Evolutionary conservation across 2,888 invertebrate species (phyloP), one percentile per base, ranked within the genome.

Genomic region (Athripsodes cinereus): DNA sequence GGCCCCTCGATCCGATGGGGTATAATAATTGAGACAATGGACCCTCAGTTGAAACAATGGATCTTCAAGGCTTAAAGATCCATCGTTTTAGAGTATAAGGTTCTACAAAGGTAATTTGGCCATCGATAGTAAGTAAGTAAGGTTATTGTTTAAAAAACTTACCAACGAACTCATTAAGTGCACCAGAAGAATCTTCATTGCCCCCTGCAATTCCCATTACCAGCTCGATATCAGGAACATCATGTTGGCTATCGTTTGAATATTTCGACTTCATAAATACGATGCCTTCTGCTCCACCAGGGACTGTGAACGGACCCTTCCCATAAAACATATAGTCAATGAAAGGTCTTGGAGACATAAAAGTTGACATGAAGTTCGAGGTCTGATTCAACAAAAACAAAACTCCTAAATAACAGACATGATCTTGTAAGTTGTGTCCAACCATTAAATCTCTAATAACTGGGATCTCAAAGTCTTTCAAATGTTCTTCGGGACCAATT

Each of bases 391-490:
- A 82, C 52, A 86, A 72, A 68, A 91, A 91, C 0, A 84, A 85
- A 55, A 90, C 74, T 2, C 86, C 85, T 1, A 85, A 83, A 64
- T 89, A 81, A 0, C 87, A 86, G n/a, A 89, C 78, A 67, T 92
- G 92, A 70, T 92, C 92, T 70, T 90, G 90, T 0, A 92, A 78
- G 71, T 92, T 92, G 67, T 83, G 81, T 10, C 92, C 92, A 0
- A 92, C 92, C 1, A 84, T 85, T 1, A 89, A 76, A 68, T 92
- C 81, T 61, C 82, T 77, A 34, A 89, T 67, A 1, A 85, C 79
- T 0, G 78, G 70, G 53, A 92, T 87, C 2, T 79, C 78, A 5
- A 83, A 67, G 40, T 80, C 72, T 20, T 71, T 66, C 3, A 90
- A 72, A 67, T 88, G 83, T 1, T 81, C 74, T 26, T 69, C 72